Evolutionary conservation across 2,797 vertebrate species (phyloP), one percentile per base, ranked within the genome.

Genomic region (Gouania willdenowi): DNA sequence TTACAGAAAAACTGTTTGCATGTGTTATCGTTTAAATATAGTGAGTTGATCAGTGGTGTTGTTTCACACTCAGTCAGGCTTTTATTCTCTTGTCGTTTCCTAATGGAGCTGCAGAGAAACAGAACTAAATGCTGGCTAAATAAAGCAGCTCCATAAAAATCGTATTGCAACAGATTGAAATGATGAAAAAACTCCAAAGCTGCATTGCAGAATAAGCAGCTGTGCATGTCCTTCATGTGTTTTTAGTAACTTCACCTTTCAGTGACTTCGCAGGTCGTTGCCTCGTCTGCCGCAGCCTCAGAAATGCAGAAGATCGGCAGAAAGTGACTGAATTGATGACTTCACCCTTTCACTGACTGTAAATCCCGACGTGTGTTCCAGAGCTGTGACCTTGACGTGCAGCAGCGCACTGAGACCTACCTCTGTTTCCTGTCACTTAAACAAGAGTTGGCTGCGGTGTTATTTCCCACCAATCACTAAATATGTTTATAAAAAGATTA

Each of bases 201-300:
- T n/a, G n/a, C n/a, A n/a, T n/a, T n/a, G n/a, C n/a, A n/a, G n/a
- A n/a, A n/a, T n/a, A n/a, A n/a, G n/a, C n/a, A n/a, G n/a, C n/a
- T n/a, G n/a, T n/a, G n/a, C n/a, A n/a, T n/a, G n/a, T n/a, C n/a
- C n/a, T n/a, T n/a, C n/a, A n/a, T n/a, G n/a, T n/a, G n/a, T n/a
- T n/a, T n/a, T n/a, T n/a, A n/a, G n/a, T n/a, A n/a, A n/a, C n/a
- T 25, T 52, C 16, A 16, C 27, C 28, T 38, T 18, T 25, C 28
- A 37, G 7, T 17, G 19, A 3, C 37, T 50, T 41, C 28, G 44
- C 53, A 65, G 34, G 26, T 20, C 40, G 25, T 37, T 26, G 21
- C 20, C 38, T 40, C 4, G 10, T 22, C 33, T 49, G 40, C 3
- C 3, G 35, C 26, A 43, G 30, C 20, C 28, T 8, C 1, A 4